phyloP scores from a whole-genome alignment of 2,888 invertebrate genomes.

The Pachycephus smyrnensis region DNA sequence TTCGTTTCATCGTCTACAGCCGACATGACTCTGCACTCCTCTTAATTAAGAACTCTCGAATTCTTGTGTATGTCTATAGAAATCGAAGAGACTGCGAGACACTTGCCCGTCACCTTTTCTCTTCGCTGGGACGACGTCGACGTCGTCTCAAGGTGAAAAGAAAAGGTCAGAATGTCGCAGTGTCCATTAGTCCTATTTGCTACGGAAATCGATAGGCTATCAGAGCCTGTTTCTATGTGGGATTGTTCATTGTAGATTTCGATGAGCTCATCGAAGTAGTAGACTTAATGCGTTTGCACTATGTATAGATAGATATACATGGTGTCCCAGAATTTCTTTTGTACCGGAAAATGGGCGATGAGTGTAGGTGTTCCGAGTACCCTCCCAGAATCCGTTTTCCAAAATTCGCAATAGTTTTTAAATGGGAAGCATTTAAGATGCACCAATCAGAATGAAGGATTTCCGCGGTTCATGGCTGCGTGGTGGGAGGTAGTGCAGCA shows the following conservation, averaged over 20 bases:
- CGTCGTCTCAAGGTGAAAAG: slow-evolving; percentile 2
- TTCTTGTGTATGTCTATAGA: slow-evolving; percentile 15
- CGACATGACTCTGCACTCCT: slow-evolving; percentile 49
- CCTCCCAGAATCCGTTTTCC: too few relatives aligned
- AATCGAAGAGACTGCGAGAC: slow-evolving; percentile 1
- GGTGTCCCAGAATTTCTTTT: too few relatives aligned
- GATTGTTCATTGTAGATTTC: background rate
- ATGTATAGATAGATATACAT: too few relatives aligned
- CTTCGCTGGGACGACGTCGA: slow-evolving; percentile 10
- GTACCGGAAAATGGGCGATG: too few relatives aligned
- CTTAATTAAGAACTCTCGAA: slow-evolving; percentile 48
- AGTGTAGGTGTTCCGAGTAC: too few relatives aligned
- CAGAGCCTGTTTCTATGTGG: background rate
- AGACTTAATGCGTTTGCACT: background rate
- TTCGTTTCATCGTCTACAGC: background rate
- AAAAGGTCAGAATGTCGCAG: background rate
- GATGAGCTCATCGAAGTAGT: background rate
- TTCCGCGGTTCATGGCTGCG: too few relatives aligned
- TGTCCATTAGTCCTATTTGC: background rate
- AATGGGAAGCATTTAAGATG: too few relatives aligned
- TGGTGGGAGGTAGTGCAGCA: too few relatives aligned
- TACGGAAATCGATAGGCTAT: background rate
- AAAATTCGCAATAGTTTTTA: too few relatives aligned
- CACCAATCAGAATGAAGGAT: too few relatives aligned
- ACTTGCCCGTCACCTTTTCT: background rate